Percentiles rank a stretch among this genome's conserved stretches.
phyloP scores from a whole-genome alignment of 2,113 vertebrate genomes.

The Silurus meridionalis region DNA sequence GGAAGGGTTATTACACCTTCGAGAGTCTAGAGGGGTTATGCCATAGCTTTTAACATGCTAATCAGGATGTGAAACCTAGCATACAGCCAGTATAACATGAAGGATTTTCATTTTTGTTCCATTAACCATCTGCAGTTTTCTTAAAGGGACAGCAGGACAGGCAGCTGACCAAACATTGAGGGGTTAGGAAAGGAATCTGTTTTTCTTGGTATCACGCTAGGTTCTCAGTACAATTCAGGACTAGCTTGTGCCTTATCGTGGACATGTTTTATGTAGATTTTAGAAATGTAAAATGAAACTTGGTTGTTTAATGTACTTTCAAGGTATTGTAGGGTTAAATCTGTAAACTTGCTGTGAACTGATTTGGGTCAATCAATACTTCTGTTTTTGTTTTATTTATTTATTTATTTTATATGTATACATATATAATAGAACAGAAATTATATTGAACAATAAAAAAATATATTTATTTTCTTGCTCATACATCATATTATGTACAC shows the following conservation, averaged over 20 bases:
- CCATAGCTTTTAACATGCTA: neutral
- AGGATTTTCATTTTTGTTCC: neutral
- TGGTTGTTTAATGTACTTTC: neutral
- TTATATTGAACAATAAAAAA: no score
- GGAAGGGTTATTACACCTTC: no score
- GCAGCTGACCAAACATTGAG: conserved; percentile 16
- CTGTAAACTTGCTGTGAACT: neutral
- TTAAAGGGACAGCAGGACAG: neutral
- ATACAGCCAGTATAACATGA: neutral
- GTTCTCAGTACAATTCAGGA: neutral
- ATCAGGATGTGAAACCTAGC: neutral
- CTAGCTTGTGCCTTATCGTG: no score
- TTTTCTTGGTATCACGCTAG: no score
- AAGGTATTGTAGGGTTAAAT: neutral
- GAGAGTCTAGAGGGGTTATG: neutral
- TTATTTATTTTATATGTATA: no score
- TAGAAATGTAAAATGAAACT: neutral
- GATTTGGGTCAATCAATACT: neutral
- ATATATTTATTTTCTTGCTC: no score
- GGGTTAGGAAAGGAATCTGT: neutral
- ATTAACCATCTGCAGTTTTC: neutral
- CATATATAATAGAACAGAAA: no score
- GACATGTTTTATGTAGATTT: neutral
- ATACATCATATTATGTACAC: no score
- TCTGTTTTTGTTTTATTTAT: neutral